These are phyloP conservation scores for Metopolophium dirhodum DNA, from an alignment of 1,140 invertebrate genomes.

Conservation along the genomic window DNA sequence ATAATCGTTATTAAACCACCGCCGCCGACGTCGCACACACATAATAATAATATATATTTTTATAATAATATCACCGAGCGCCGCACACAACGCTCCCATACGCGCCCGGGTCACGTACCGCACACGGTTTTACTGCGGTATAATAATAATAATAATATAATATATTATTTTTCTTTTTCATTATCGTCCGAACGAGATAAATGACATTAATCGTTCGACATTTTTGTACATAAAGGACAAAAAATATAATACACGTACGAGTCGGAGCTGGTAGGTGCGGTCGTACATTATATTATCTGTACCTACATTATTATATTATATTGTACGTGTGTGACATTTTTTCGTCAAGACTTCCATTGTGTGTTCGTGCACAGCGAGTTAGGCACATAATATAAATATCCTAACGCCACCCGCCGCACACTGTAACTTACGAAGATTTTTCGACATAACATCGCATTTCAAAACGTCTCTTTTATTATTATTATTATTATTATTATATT, in stretches of 20 bases:
- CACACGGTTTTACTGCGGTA: not conserved
- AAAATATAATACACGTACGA: not conserved
- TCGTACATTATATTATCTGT: not conserved
- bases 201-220: conserved; percentile 39
- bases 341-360: conserved; percentile 23
- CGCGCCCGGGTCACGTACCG: not conserved
- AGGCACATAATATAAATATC: not conserved
- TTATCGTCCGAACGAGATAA: not conserved
- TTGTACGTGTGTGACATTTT: not conserved
- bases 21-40: not conserved
- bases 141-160: not conserved
- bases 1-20: conserved; percentile 18
- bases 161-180: not conserved
- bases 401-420: not conserved
- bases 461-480: conserved; percentile 23
- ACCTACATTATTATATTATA: not conserved
- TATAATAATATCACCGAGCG: not conserved
- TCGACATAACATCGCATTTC: conserved; percentile 29
- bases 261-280: not conserved
- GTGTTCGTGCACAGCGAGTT: not conserved
- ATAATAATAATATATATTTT: not conserved
- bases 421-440: not conserved
- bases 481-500: not conserved
- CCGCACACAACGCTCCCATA: conserved; percentile 8
- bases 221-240: conserved; percentile 9